Evolutionary conservation across 2,113 vertebrate genomes (phyloP), one percentile per base, ranked within the genome.

Genomic region (Galeopterus variegatus): DNA sequence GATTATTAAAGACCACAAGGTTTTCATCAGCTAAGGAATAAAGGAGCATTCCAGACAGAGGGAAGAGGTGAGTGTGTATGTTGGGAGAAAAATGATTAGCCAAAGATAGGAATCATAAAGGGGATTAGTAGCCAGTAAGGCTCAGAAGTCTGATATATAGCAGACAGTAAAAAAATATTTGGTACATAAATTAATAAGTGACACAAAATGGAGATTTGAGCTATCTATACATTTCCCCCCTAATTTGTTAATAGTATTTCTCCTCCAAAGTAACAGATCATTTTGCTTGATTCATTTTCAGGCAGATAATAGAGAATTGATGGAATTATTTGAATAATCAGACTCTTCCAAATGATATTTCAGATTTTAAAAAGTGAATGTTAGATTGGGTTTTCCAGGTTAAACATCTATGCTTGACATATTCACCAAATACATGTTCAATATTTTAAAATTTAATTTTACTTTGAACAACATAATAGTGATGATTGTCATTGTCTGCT

Each of bases 271-370:
- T 28, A 24, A 90, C 6, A 62, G 5, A 7, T 3, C 28, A 33
- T 31, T 93, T 69, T 96, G 67, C 31, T 76, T 77, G 21, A 45
- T 23, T 88, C 60, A 84, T 45, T 60, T 67, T 56, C 56, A 92
- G 62, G 26, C 7, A 65, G 24, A 56, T 87, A 80, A n/a, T 77
- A 7, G 33, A 88, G 15, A 90, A 76, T 21, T 93, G 19, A 36
- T 95, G 52, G 69, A 90, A 86, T 94, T 88, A 92, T 58, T 83
- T 56, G 67, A 13, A 21, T 69, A 94, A 95, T 36, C 24, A 56
- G 41, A 64, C 45, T 70, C 26, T 14, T 26, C 28, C 3, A 86
- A 95, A 72, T 65, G 19, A 5, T 76, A 75, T 86, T 76, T 90
- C 45, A 93, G 24, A 33, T 50, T 83, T n/a, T 33, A 76, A 56